Evolutionary conservation across 2,888 invertebrate genomes (phyloP).

Genomic region (Trachelus tabidus): DNA sequence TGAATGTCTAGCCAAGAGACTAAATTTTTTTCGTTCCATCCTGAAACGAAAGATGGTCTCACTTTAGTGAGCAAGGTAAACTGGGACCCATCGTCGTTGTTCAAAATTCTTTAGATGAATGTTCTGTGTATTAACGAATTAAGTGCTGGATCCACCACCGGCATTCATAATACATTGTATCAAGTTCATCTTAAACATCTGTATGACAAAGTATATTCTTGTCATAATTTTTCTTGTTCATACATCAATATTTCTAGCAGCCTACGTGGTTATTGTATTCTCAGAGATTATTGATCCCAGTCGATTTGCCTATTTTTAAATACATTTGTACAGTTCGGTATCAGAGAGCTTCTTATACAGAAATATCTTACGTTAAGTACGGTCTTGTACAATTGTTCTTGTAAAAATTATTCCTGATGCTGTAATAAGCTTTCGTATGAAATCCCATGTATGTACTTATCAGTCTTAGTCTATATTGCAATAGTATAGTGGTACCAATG

Average conservation of each 20-base stretch:
- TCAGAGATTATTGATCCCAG: neutral
- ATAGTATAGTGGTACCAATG: neutral
- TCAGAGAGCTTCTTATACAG: neutral
- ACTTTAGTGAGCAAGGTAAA: constrained; percentile 53
- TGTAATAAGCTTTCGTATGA: neutral
- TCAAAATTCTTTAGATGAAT: constrained; percentile 41
- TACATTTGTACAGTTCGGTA: neutral
- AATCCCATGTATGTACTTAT: neutral
- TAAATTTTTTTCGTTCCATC: constrained; percentile 39
- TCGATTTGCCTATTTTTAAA: neutral
- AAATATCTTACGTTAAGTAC: neutral
- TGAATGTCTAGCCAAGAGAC: constrained; percentile 42
- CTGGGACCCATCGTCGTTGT: constrained; percentile 34
- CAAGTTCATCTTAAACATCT: neutral
- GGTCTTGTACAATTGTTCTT: neutral
- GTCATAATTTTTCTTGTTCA: neutral
- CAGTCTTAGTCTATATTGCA: neutral
- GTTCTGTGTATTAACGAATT: constrained; percentile 36
- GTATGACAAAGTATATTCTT: neutral
- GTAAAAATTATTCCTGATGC: neutral
- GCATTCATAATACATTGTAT: neutral
- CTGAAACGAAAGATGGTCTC: constrained; percentile 43
- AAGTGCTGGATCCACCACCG: constrained; percentile 34
- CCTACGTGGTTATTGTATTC: neutral
- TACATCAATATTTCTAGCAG: neutral